phyloP scores from a whole-genome alignment of 2,113 vertebrate genomes.

The Eptesicus fuscus region DNA sequence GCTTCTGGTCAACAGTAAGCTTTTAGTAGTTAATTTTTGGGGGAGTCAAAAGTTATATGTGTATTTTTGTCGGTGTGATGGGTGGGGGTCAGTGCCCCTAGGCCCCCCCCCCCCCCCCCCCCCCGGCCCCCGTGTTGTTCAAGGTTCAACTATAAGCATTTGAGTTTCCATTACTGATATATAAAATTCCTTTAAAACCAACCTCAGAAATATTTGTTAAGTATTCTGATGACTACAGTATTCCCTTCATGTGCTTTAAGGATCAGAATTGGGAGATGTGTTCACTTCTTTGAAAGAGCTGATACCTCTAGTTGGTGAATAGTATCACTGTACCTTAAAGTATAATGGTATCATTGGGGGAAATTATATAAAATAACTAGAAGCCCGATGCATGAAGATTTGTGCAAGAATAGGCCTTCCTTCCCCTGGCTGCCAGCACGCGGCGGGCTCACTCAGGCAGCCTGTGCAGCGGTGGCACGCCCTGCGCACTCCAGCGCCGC shows the following conservation, averaged over 20 bases:
- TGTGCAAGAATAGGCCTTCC: no score
- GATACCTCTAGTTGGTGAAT: not conserved
- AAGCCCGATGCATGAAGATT: no score
- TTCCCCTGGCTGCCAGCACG: no score
- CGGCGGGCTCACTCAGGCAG: no score
- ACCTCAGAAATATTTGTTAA: not conserved
- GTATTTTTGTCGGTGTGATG: not conserved
- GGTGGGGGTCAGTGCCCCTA: not conserved
- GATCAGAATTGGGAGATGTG: not conserved
- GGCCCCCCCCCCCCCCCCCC: no score
- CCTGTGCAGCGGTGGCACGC: no score
- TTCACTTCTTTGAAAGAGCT: not conserved
- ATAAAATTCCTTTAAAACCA: not conserved
- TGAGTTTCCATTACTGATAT: not conserved
- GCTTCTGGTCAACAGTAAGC: not conserved
- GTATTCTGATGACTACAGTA: not conserved
- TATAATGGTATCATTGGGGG: not conserved
- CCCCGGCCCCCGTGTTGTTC: not conserved
- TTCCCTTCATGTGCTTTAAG: not conserved
- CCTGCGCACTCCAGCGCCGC: no score
- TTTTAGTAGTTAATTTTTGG: not conserved
- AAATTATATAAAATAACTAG: conserved; percentile 7
- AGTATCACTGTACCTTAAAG: not conserved
- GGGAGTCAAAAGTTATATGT: not conserved
- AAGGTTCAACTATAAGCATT: not conserved